Base-by-base conservation (phyloP, 2,888 invertebrate species). In the Campopleginae sp. region DNA sequence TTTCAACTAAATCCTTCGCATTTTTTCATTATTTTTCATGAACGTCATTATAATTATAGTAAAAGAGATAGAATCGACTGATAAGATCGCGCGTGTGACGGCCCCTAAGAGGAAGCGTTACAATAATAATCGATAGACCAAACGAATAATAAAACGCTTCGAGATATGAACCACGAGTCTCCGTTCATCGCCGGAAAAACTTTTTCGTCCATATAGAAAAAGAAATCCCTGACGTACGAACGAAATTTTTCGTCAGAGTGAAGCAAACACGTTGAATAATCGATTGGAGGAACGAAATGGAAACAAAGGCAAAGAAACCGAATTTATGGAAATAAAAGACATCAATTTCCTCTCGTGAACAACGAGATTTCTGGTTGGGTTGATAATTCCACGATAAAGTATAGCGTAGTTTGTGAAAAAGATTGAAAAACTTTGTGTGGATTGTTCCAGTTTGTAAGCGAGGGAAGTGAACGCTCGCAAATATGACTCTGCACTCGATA, bases 111-210 rank as follows among this genome's bases (percentile, higher is more conserved):
- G 48, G 65, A 38, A 38, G 54, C 31, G 44, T 27, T 12, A 31
- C 38, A 17, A 65, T 54, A 72, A 51, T 44, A 27, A 80, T 80
- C 33, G 44, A 75, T 74, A 19, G 66, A 33, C 31, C 33, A 66
- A 74, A 46, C 58, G 48, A 78, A 46, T 44, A 61, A 76, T 54
- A 48, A 77, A 65, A 61, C 42, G 38, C 68, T 74, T 7, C 27
- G 42, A 48, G 58, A 74, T 74, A 61, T 66, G 27, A 42, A 54
- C 17, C 31, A n/a, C 17, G 63, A n/a, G n/a, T 48, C 23, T 19
- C 19, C 23, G 6, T 23, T 51, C 44, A 8, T 14, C 46, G 48
- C 38, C 14, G 48, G 14, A 58, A 48, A 19, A 46, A 54, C 31
- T 51, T 79, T 75, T 42, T 48, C 65, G 42, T 81, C 46, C 14